Conservation (phyloP, 2,797 vertebrate species). For the Okamejei kenojei region DNA sequence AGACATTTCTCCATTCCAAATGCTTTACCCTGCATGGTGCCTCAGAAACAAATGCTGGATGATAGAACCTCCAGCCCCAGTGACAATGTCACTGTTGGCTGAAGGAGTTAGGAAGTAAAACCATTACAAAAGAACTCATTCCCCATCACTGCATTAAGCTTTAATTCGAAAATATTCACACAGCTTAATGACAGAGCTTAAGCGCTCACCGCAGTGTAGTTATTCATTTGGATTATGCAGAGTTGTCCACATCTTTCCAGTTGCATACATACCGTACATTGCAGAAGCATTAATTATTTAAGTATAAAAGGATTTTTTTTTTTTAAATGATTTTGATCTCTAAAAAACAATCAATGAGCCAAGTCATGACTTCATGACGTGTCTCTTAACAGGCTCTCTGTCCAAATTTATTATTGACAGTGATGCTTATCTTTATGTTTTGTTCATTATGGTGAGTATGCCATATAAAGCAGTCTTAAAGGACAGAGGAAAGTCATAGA, state of each 20-base stretch:
- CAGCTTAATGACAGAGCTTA: background rate
- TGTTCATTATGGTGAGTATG: background rate
- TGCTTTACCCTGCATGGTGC: too few species aligned
- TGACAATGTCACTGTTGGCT: background rate
- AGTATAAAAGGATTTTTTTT: slow-evolving; percentile 16
- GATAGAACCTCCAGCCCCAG: too few species aligned
- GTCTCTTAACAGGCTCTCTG: background rate
- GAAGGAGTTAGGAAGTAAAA: background rate
- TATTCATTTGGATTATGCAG: background rate
- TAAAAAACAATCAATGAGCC: background rate
- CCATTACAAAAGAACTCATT: background rate
- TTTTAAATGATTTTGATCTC: background rate
- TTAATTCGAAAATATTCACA: background rate
- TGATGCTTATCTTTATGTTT: background rate
- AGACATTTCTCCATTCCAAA: too few species aligned
- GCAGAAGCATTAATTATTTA: slow-evolving; percentile 13
- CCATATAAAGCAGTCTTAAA: background rate
- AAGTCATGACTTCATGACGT: background rate
- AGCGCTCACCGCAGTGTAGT: background rate
- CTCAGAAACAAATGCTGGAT: too few species aligned
- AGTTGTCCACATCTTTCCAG: background rate
- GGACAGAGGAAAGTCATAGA: too few species aligned
- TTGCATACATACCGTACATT: background rate
- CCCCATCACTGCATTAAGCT: background rate
- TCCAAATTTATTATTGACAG: background rate